Percentiles rank a stretch among this genome's conserved stretches.
Conservation (phyloP, 2,888 invertebrate genomes). For the Drosophila kokeensis region DNA sequence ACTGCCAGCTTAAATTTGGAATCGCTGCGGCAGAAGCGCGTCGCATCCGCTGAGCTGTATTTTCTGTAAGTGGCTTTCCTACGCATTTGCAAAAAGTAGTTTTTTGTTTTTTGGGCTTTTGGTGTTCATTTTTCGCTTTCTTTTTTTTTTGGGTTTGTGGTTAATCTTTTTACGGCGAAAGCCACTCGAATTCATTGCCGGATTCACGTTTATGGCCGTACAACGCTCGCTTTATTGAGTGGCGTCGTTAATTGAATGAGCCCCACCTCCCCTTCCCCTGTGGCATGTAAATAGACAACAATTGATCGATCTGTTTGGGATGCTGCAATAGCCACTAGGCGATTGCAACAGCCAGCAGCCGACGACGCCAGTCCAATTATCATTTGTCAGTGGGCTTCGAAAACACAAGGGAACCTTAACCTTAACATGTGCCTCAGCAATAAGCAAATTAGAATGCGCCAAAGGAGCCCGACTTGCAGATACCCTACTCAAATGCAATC, state of each 20-base stretch:
- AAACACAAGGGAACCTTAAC: neutral
- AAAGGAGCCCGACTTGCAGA: neutral
- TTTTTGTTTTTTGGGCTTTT: slow-evolving; percentile 14
- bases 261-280: slow-evolving; percentile 11
- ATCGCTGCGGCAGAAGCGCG: slow-evolving; percentile 49
- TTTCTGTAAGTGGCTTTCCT: slow-evolving; percentile 84
- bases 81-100: slow-evolving; percentile 18
- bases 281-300: slow-evolving; percentile 62
- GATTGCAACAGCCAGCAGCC: slow-evolving; percentile 72
- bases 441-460: neutral
- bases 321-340: slow-evolving; percentile 63
- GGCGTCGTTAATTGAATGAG: slow-evolving; percentile 69
- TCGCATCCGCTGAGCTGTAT: slow-evolving; percentile 85
- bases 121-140: slow-evolving; percentile 21
- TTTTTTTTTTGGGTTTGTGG: slow-evolving; percentile 20
- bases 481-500: neutral
- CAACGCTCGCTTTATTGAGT: slow-evolving; percentile 69
- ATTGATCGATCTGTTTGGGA: slow-evolving; percentile 47
- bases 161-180: slow-evolving; percentile 60
- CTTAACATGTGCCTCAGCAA: neutral
- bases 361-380: slow-evolving; percentile 56
- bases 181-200: slow-evolving; percentile 31
- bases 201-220: slow-evolving; percentile 70
- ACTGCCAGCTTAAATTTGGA: slow-evolving; percentile 15
- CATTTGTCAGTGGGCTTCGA: slow-evolving; percentile 2